Base-by-base conservation (phyloP, 2,888 invertebrate species). In the Lochmaea crataegi region DNA sequence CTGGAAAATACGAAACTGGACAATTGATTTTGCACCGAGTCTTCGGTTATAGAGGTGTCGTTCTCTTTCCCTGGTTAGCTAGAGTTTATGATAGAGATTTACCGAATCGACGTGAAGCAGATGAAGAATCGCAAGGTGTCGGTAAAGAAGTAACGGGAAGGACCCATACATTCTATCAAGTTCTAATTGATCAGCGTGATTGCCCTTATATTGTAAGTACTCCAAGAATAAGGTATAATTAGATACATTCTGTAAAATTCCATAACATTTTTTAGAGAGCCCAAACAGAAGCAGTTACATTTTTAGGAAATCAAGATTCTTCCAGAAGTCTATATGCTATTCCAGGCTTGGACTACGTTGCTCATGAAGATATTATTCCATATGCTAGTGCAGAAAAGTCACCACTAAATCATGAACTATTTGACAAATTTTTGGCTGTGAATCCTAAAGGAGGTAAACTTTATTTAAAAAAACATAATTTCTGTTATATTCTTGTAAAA, bases 241-340 rank as follows among this genome's bases (percentile, higher is more conserved):
- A 58, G 16, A 12, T 64, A 12, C 9, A 26, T 48, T 16, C 18
- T 38, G 32, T 32, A 38, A 61, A n/a, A 32, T 48, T 12, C 16
- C 1, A 48, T 18, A 6, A 45, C 14, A 4, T 53, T 68, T 84
- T 87, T 41, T 87, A 96, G 97, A 91, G 98, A 82, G 97, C 98
- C n/a, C 98, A 98, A 88, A 96, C 98, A 4, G 98, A 98, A 88
- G 96, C 98, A 6, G 98, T 98, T 1, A 98, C 98, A 0, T 98
- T 99, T 87, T 89, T 99, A 65, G 97, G 98, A 18, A 97, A 96
- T 86, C 97, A 97, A 86, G 97, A 98, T 85, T 96, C 96, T 16
- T 96, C 96, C 82, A 91, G 97, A 72, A 97, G 97, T 83, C 88
- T 98, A 45, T 98, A 98, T 86, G 97, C 98, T 1, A 97, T 98